phyloP scores from a whole-genome alignment of 2,797 vertebrate species.

The Liasis olivaceus region DNA sequence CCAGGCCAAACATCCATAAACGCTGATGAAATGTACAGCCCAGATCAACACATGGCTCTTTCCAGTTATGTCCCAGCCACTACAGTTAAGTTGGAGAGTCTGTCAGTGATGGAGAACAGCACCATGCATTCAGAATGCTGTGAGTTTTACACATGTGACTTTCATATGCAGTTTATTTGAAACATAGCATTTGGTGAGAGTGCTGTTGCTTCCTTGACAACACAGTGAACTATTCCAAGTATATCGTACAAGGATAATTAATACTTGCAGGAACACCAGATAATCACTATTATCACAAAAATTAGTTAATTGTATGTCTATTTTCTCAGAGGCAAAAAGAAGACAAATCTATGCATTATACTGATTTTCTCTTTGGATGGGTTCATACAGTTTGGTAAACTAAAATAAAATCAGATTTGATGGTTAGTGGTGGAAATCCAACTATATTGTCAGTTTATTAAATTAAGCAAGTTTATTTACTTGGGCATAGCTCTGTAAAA shows the following conservation, averaged over 20 bases:
- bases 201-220: conserved; percentile 32
- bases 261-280: conserved; percentile 12
- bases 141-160: conserved; percentile 40
- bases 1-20: neutral
- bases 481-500: neutral
- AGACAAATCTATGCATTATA: neutral
- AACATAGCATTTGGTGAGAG: neutral
- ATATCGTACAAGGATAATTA: conserved; percentile 31
- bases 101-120: conserved; percentile 43
- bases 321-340: conserved; percentile 29
- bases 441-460: neutral
- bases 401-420: neutral
- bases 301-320: conserved; percentile 36
- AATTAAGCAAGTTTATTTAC: neutral
- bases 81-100: conserved; percentile 29
- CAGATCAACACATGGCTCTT: neutral
- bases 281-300: conserved; percentile 25
- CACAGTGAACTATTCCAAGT: conserved; percentile 34
- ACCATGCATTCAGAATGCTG: conserved; percentile 2
- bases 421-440: neutral
- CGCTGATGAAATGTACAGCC: neutral
- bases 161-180: conserved; percentile 32
- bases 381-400: neutral
- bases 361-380: neutral
- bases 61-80: conserved; percentile 38